Evolutionary conservation across 2,113 vertebrate species (phyloP).

Genomic region (Gobius niger): DNA sequence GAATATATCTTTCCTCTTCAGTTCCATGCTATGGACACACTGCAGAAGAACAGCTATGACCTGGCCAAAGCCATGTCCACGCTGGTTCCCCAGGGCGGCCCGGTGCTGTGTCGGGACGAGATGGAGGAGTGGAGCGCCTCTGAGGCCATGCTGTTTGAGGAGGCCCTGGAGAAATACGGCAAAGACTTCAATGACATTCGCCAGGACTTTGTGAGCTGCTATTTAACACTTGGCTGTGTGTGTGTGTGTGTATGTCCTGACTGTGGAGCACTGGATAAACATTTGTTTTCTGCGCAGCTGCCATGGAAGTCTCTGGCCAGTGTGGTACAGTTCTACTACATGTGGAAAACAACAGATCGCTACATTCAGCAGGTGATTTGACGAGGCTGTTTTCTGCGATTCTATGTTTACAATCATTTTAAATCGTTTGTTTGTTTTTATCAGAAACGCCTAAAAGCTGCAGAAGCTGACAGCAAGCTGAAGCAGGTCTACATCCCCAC

Average conservation of each 20-base stretch:
- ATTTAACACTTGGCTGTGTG: neutral
- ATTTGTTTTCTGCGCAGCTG: conserved; percentile 68
- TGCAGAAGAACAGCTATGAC: conserved; percentile 90
- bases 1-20: conserved; percentile 35
- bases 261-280: neutral
- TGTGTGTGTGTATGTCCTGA: neutral
- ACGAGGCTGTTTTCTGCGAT: neutral
- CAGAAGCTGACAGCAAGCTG: conserved; percentile 91
- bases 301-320: conserved; percentile 95
- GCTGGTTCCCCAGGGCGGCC: conserved; percentile 92
- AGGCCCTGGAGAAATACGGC: conserved; percentile 96
- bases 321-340: conserved; percentile 95
- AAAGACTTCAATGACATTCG: conserved; percentile 99
- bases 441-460: conserved; percentile 91
- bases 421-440: rapidly evolving
- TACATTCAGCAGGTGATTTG: conserved; percentile 89
- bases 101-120: conserved; percentile 94
- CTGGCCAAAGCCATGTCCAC: conserved; percentile 92
- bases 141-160: conserved; percentile 95
- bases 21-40: conserved; percentile 94
- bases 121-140: conserved; percentile 99
- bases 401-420: neutral
- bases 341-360: conserved; percentile 97
- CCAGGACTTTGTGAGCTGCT: conserved; percentile 91
- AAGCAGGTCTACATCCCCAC: conserved; percentile 96